These are phyloP conservation scores for Cottus gobio DNA, from an alignment of 2,113 vertebrate species.

Conservation along the genomic window DNA sequence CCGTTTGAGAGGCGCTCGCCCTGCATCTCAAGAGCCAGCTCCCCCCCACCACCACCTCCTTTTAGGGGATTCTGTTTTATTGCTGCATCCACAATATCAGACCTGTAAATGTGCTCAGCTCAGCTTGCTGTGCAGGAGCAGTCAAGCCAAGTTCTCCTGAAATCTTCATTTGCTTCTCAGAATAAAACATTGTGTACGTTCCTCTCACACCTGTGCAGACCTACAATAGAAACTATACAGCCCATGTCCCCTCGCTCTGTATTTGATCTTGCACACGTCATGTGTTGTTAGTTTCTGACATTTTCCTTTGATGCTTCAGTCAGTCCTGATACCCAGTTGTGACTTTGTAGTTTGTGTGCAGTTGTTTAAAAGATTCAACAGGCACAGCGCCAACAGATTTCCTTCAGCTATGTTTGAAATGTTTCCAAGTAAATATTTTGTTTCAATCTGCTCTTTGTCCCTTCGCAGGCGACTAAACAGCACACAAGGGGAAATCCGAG, in stretches of 20 bases:
- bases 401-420: constrained; percentile 36
- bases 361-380: constrained; percentile 30
- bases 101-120: constrained; percentile 65
- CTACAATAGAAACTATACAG: not conserved
- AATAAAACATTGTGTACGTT: constrained; percentile 8
- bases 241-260: not conserved
- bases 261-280: not conserved
- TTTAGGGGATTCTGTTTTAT: constrained; percentile 77
- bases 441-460: constrained; percentile 59
- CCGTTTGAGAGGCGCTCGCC: constrained; percentile 86
- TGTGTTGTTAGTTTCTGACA: not conserved
- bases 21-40: constrained; percentile 58
- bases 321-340: not conserved
- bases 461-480: constrained; percentile 96
- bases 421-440: constrained; percentile 42
- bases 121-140: constrained; percentile 40
- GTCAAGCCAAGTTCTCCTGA: constrained; percentile 16
- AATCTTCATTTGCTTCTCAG: constrained; percentile 37
- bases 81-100: constrained; percentile 77
- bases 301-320: constrained; percentile 8
- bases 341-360: constrained; percentile 18
- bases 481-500: constrained; percentile 98
- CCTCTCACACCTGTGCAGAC: constrained; percentile 3
- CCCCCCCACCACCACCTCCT: constrained; percentile 49
- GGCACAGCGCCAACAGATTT: not conserved